phyloP scores from a whole-genome alignment of 2,113 vertebrate genomes.

The Varanus komodoensis region DNA sequence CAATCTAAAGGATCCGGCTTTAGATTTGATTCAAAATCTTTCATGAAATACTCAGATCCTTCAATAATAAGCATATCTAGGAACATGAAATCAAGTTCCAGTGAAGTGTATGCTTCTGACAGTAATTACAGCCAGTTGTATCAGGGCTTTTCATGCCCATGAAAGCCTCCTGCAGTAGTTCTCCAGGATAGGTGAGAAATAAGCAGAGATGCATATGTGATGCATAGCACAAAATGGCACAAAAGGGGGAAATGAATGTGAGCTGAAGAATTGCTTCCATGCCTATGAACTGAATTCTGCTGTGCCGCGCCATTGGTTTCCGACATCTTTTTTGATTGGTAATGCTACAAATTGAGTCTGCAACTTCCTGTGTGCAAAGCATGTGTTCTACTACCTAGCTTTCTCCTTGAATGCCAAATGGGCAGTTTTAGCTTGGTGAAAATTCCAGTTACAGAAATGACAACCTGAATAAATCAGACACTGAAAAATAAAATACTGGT shows the following conservation, averaged over 20 bases:
- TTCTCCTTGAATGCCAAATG: background rate
- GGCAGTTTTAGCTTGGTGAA: background rate
- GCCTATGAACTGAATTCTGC: background rate
- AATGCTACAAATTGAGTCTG: background rate
- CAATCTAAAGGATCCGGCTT: rapidly evolving
- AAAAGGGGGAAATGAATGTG: background rate
- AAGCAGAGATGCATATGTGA: background rate
- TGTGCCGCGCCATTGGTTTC: background rate
- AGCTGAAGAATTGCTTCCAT: background rate
- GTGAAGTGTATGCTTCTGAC: conserved; percentile 25
- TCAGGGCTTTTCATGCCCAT: background rate
- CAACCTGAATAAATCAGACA: background rate
- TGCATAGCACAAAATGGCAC: background rate
- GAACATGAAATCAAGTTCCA: conserved; percentile 4
- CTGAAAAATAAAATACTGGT: background rate
- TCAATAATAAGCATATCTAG: conserved; percentile 10
- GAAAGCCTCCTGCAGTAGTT: conserved; percentile 45
- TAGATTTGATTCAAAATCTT: background rate
- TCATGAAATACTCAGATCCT: background rate
- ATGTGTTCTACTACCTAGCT: background rate
- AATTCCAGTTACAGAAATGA: background rate
- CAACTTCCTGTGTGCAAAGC: background rate
- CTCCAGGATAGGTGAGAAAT: conserved; percentile 16
- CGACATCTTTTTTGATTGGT: background rate
- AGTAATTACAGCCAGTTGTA: conserved; percentile 21